Percentiles rank a stretch among this genome's conserved stretches.
Evolutionary conservation across 2,888 invertebrate genomes (phyloP).

Genomic region (Drosophila testacea): DNA sequence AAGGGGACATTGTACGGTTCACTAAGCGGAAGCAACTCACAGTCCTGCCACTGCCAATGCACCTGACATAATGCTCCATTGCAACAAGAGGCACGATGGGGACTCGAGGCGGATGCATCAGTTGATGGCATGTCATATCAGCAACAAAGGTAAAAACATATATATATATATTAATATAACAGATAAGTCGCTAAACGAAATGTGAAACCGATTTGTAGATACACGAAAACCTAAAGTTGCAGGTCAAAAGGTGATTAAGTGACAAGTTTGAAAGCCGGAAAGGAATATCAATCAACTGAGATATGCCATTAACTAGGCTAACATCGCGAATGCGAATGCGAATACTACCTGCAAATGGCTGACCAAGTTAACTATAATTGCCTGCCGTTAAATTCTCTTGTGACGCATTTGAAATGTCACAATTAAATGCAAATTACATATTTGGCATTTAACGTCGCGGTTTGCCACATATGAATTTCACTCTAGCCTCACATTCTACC

Average conservation of each 20-base stretch:
- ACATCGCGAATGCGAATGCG: neutral
- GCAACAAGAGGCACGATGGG: conserved; percentile 2
- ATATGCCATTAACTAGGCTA: conserved; percentile 7
- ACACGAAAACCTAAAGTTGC: neutral
- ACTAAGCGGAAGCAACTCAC: conserved; percentile 57
- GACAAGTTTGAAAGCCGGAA: neutral
- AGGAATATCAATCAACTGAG: neutral
- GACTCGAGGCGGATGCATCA: conserved; percentile 21
- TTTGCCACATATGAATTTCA: conserved; percentile 16
- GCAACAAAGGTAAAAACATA: neutral
- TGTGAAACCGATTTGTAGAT: conserved; percentile 53
- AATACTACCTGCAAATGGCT: conserved; percentile 11
- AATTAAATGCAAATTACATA: conserved; percentile 80
- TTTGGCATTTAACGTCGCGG: conserved; percentile 58
- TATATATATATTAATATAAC: conserved; percentile 1
- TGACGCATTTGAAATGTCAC: conserved; percentile 67
- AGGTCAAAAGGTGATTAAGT: conserved; percentile 3
- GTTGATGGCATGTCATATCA: conserved; percentile 48
- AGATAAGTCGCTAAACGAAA: conserved; percentile 59
- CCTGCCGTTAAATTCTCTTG: conserved; percentile 23
- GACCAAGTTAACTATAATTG: conserved; percentile 46
- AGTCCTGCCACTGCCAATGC: conserved; percentile 48
- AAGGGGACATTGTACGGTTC: conserved; percentile 35
- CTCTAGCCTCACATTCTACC: conserved; percentile 3
- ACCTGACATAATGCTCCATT: conserved; percentile 50